A percentile compares a stretch with the other conserved stretches of the same genome.
Conservation (phyloP, 2,888 invertebrate species). For the Subacronicta megacephala region DNA sequence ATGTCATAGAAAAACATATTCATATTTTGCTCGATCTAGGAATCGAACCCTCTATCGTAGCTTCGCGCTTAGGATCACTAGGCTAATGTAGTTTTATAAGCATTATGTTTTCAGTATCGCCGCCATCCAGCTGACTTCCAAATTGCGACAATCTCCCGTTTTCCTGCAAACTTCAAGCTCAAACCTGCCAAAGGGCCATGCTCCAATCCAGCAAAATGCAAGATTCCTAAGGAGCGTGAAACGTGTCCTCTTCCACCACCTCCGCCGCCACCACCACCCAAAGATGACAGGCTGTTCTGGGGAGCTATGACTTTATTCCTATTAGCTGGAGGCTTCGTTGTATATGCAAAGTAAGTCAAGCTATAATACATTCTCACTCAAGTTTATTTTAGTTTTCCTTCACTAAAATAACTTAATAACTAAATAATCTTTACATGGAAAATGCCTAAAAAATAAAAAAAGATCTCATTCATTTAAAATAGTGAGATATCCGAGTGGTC, state of each 20-base stretch:
- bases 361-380: not conserved
- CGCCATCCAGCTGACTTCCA: slow-evolving; percentile 56
- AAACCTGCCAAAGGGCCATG: slow-evolving; percentile 1
- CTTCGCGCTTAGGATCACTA: no score
- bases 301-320: slow-evolving; percentile 66
- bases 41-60: no score
- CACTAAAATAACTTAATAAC: no score
- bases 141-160: slow-evolving; percentile 53
- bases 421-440: no score
- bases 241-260: slow-evolving; percentile 67
- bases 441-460: no score
- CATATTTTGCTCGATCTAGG: no score
- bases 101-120: slow-evolving; percentile 50
- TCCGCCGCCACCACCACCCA: slow-evolving; percentile 70
- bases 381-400: no score
- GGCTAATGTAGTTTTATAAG: no score
- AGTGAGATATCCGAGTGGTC: no score
- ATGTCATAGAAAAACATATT: no score
- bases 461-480: no score
- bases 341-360: slow-evolving; percentile 74
- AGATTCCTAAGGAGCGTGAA: slow-evolving; percentile 62
- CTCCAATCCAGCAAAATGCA: slow-evolving; percentile 13
- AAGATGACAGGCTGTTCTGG: slow-evolving; percentile 73
- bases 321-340: slow-evolving; percentile 69
- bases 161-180: slow-evolving; percentile 52